Base-by-base conservation (phyloP, 2,888 invertebrate species). In the Tupiocoris notatus region DNA sequence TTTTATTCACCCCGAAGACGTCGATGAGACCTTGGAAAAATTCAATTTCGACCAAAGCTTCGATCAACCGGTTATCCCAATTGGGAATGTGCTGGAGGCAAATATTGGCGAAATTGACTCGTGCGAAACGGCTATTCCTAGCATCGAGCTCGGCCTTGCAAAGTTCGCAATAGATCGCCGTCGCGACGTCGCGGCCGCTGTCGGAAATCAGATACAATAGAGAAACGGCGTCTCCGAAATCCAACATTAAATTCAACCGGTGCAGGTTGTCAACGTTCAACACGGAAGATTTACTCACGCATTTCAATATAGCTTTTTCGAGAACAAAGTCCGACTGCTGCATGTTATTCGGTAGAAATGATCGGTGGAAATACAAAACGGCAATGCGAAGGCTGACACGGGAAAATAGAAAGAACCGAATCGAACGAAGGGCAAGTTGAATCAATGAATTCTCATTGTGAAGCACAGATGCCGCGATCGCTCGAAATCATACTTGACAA, bases 161-260 rank as follows among this genome's bases (percentile, higher is more conserved):
- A 0, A 73, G 61, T 54, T 62, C 16, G 1, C 62, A 9, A 62
- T 70, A 70, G 12, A 70, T 70, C 59, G 2, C n/a, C 18, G 1
- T 3, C 3, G 39, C 39, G 39, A 39, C 39, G 12, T 39, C 39
- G 6, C 39, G 3, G 12, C 39, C 39, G 12, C 39, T 12, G 7
- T 63, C 73, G 9, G n/a, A 20, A 54, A 73, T 62, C 54, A 73
- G 22, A 18, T 73, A 73, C 20, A 73, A 21, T 6, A 73, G 73
- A 2, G 73, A 73, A 1, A 73, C 63, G n/a, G 24, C 73, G n/a
- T 73, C 73, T 16, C 7, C n/a, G 16, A 9, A 6, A 2, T 73
- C 73, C 63, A 73, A 73, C 12, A 21, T 9, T 7, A 9, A 17
- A 22, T 62, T 73, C 12, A 73, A 21, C 1, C 17, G 20, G 20